Evolutionary conservation across 2,113 vertebrate species (phyloP).

Genomic region (Scophthalmus maximus): DNA sequence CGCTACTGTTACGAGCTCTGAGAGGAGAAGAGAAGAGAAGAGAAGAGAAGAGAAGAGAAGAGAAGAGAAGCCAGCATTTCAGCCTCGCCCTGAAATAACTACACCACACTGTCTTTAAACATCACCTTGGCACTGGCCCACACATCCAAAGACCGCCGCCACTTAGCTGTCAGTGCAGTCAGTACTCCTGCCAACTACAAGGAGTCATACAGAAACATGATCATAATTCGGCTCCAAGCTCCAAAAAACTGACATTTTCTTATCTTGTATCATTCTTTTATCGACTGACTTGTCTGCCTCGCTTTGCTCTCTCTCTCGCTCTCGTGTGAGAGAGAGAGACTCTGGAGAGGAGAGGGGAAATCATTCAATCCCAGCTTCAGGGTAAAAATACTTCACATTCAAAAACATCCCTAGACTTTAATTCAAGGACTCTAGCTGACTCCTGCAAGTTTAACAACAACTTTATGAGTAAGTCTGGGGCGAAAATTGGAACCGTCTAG

Average conservation of each 20-base stretch:
- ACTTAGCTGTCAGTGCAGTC: neutral
- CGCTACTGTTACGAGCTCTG: constrained; percentile 19
- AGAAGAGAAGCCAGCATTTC: neutral
- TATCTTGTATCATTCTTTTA: neutral
- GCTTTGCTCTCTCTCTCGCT: neutral
- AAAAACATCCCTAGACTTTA: neutral
- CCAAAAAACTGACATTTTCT: constrained; percentile 22
- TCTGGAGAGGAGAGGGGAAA: neutral
- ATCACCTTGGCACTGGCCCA: constrained; percentile 37
- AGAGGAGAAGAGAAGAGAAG: neutral
- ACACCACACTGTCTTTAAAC: constrained; percentile 36
- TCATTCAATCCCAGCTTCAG: constrained; percentile 11
- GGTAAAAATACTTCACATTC: constrained; percentile 1
- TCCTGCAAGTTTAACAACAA: constrained; percentile 20
- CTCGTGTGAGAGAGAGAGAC: neutral
- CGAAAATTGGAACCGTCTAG: constrained; percentile 12
- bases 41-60: neutral
- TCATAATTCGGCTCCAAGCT: constrained; percentile 8
- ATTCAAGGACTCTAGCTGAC: neutral
- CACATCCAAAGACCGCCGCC: constrained; percentile 15
- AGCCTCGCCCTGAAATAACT: constrained; percentile 53
- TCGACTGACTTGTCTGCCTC: neutral
- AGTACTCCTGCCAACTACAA: constrained; percentile 16
- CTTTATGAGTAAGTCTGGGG: neutral
- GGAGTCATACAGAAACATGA: constrained; percentile 15